phyloP scores from a whole-genome alignment of 2,888 invertebrate species.

The Sepioteuthis lessoniana region DNA sequence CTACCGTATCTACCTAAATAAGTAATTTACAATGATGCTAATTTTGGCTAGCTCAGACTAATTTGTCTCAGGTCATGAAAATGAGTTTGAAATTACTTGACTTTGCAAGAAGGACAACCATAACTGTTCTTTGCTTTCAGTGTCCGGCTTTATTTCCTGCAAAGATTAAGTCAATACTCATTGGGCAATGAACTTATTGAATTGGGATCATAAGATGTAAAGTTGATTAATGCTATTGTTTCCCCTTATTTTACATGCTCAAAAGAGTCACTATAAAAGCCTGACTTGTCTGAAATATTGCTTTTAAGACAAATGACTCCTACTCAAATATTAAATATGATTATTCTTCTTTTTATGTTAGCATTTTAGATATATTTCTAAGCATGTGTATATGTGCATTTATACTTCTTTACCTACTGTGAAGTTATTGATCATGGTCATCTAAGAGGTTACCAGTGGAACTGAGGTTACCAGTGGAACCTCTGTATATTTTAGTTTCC shows the following conservation, averaged over 20 bases:
- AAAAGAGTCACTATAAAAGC: not conserved
- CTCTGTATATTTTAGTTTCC: not conserved
- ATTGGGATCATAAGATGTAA: conserved; percentile 21
- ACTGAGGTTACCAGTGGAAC: too few species aligned
- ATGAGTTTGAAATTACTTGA: conserved; percentile 13
- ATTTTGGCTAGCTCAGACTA: not conserved
- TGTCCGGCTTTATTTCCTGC: conserved; percentile 33
- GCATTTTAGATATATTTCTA: not conserved
- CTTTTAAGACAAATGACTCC: not conserved
- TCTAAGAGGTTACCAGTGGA: not conserved
- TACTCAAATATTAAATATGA: not conserved
- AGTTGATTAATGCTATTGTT: conserved; percentile 33
- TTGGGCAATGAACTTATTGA: not conserved
- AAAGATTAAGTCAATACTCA: conserved; percentile 33
- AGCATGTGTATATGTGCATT: not conserved
- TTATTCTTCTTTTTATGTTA: not conserved
- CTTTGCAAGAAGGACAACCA: not conserved
- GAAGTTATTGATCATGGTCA: not conserved
- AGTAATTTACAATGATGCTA: conserved; percentile 33
- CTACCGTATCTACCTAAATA: not conserved
- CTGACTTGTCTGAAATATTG: not conserved
- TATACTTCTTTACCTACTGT: not conserved
- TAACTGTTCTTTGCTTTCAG: not conserved
- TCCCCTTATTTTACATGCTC: not conserved
- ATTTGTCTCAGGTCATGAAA: conserved; percentile 33